These are phyloP conservation scores for Himalopsyche japonica DNA, from an alignment of 2,888 invertebrate species.

Conservation along the genomic window DNA sequence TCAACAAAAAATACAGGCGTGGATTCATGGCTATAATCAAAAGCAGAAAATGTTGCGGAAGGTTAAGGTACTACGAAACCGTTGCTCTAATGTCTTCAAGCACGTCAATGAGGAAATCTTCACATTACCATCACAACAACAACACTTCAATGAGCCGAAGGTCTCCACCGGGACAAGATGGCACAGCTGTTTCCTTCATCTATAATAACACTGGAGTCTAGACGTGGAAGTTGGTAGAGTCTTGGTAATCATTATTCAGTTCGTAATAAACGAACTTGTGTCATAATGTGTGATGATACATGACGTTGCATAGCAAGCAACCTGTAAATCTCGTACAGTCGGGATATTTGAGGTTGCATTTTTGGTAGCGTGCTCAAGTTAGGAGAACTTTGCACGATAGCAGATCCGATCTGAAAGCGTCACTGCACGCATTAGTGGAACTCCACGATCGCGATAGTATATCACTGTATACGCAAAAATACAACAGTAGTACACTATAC, in stretches of 20 bases:
- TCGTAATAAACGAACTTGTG: background rate
- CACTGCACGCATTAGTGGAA: background rate
- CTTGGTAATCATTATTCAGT: background rate
- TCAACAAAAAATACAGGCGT: conserved; percentile 89
- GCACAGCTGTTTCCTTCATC: conserved; percentile 60
- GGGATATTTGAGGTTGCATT: background rate
- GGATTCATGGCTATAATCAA: conserved; percentile 88
- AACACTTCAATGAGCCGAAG: conserved; percentile 60
- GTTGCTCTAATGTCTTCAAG: conserved; percentile 85
- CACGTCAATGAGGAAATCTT: conserved; percentile 82
- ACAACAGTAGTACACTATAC: background rate
- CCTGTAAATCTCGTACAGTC: background rate
- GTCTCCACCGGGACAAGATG: conserved; percentile 56
- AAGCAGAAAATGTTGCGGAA: conserved; percentile 83
- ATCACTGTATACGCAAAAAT: background rate
- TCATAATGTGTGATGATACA: background rate
- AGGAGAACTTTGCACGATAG: background rate
- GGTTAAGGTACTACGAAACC: conserved; percentile 83
- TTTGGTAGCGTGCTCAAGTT: background rate
- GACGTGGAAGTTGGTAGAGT: conserved; percentile 41
- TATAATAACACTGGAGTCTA: conserved; percentile 79
- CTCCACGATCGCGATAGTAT: background rate
- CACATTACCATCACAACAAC: conserved; percentile 77
- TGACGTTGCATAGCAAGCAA: background rate
- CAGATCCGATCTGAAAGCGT: background rate